Evolutionary conservation across 2,113 vertebrate species (phyloP).

Genomic region (Meleagris gallopavo): DNA sequence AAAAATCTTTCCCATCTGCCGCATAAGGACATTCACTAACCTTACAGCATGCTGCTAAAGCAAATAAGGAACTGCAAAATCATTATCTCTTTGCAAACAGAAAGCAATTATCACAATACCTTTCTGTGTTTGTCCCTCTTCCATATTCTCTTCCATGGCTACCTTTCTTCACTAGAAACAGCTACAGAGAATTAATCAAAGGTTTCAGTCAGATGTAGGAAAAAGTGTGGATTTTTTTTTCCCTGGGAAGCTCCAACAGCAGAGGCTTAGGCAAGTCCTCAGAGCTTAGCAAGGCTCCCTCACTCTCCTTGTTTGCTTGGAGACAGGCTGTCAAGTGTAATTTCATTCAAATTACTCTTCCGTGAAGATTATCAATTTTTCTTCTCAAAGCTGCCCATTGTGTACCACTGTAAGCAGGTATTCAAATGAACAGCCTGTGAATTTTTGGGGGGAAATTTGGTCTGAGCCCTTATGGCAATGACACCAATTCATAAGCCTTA

Average conservation of each 20-base stretch:
- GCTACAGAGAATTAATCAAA: slow-evolving; percentile 82
- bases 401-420: slow-evolving; percentile 85
- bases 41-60: slow-evolving; percentile 60
- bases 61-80: slow-evolving; percentile 65
- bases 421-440: slow-evolving; percentile 78
- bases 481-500: slow-evolving; percentile 61
- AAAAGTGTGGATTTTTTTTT: slow-evolving; percentile 74
- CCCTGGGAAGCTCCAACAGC: slow-evolving; percentile 78
- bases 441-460: slow-evolving; percentile 76
- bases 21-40: slow-evolving; percentile 31
- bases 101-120: slow-evolving; percentile 83
- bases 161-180: slow-evolving; percentile 78
- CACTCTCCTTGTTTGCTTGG: slow-evolving; percentile 81
- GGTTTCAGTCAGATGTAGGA: slow-evolving; percentile 78
- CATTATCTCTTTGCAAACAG: slow-evolving; percentile 50
- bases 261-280: slow-evolving; percentile 82
- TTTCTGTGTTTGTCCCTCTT: slow-evolving; percentile 98
- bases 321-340: slow-evolving; percentile 91
- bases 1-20: slow-evolving; percentile 29
- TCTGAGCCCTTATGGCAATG: slow-evolving; percentile 70
- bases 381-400: slow-evolving; percentile 90
- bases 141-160: slow-evolving; percentile 99
- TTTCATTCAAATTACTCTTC: slow-evolving; percentile 92
- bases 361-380: slow-evolving; percentile 89
- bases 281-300: slow-evolving; percentile 80